Conservation (phyloP, 2,797 vertebrate species). For the Acanthiza pusilla region DNA sequence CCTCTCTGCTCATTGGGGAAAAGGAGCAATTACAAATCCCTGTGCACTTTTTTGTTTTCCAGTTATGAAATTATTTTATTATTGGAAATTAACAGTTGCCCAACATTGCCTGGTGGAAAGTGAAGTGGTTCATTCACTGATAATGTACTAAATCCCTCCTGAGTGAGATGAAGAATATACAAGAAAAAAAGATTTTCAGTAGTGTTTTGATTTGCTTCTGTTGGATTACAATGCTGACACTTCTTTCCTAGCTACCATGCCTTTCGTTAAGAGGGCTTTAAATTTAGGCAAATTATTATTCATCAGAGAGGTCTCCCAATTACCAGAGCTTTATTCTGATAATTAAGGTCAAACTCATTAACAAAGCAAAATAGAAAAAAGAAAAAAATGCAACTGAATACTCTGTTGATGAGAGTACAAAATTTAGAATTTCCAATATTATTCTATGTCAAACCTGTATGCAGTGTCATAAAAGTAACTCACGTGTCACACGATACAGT, state of each 20-base stretch:
- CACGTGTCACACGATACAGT: background rate
- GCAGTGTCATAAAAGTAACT: background rate
- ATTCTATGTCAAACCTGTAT: background rate
- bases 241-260: background rate
- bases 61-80: background rate
- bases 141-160: background rate
- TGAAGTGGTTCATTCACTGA: fast-evolving
- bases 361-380: background rate
- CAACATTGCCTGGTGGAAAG: background rate
- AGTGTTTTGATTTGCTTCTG: background rate
- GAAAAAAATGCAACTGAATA: background rate
- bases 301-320: background rate
- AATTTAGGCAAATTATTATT: background rate
- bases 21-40: background rate
- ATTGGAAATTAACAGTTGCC: background rate
- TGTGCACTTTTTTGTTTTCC: background rate
- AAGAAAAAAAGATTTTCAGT: background rate
- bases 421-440: background rate
- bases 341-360: slow-evolving; percentile 1
- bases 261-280: background rate
- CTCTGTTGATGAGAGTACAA: background rate
- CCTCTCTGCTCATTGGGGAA: background rate
- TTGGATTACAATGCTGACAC: background rate
- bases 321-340: background rate
- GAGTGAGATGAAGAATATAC: background rate